These are phyloP conservation scores for Gymnopithys bicolor DNA, from an alignment of 2,797 vertebrate species.

Conservation along the genomic window DNA sequence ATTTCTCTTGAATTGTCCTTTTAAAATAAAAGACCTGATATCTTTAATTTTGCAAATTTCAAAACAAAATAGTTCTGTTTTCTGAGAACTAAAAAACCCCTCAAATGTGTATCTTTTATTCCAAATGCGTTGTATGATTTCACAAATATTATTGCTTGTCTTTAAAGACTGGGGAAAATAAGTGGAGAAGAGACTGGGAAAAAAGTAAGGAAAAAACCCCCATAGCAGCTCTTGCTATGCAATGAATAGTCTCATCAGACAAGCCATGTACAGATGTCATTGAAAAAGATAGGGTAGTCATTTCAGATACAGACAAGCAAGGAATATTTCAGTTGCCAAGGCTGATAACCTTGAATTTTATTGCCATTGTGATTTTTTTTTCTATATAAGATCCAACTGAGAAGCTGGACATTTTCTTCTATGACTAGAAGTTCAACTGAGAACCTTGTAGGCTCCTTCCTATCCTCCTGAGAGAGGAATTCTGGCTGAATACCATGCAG, in stretches of 20 bases:
- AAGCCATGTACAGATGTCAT: background rate
- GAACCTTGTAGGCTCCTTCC: background rate
- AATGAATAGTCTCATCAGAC: background rate
- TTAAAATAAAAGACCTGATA: background rate
- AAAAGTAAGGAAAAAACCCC: too few species aligned
- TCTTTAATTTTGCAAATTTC: background rate
- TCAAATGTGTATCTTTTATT: background rate
- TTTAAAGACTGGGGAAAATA: background rate
- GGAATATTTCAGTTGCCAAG: background rate
- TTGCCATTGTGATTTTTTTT: background rate
- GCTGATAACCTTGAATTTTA: background rate
- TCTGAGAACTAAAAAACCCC: background rate
- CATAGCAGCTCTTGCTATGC: background rate
- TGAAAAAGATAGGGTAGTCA: background rate
- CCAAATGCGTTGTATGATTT: background rate
- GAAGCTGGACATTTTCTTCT: background rate
- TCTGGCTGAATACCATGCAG: background rate
- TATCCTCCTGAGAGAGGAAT: background rate
- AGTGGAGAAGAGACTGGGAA: background rate
- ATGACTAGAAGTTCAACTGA: background rate
- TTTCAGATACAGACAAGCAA: background rate
- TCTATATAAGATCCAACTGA: background rate
- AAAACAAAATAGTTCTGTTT: background rate
- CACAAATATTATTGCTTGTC: background rate
- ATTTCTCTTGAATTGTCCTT: background rate